Percentiles rank a stretch among this genome's conserved stretches.
These are phyloP conservation scores for Sebastes elongatus DNA, from an alignment of 2,797 vertebrate species.

Conservation along the genomic window DNA sequence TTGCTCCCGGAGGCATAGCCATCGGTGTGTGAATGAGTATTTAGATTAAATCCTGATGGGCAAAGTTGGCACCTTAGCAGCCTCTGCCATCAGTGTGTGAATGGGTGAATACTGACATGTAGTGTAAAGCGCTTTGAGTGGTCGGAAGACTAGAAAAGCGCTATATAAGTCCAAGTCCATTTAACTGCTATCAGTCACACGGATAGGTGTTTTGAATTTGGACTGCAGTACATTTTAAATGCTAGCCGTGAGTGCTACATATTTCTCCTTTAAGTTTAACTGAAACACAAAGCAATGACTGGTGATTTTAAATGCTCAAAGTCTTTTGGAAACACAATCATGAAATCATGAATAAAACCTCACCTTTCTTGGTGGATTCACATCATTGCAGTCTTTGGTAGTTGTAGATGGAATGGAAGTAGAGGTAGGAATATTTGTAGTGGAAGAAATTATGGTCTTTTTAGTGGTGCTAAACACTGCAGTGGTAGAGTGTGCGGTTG, in stretches of 20 bases:
- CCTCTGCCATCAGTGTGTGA: no score
- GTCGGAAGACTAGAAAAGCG: no score
- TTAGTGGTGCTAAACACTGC: neutral
- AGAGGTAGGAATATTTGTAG: neutral
- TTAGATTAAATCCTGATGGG: no score
- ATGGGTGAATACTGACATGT: no score
- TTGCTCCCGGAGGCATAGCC: no score
- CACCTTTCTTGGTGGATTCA: constrained; percentile 80
- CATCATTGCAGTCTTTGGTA: constrained; percentile 45
- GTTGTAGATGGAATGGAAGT: constrained; percentile 34
- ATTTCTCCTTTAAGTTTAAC: neutral
- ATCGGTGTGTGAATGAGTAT: no score
- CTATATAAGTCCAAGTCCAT: no score
- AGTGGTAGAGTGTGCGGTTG: neutral
- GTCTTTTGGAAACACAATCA: neutral
- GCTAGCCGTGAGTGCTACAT: no score
- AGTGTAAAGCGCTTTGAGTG: no score
- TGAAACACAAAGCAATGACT: neutral
- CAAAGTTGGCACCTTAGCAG: no score
- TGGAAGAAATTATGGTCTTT: neutral
- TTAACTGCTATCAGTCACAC: neutral
- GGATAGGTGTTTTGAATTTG: neutral
- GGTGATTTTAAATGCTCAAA: neutral
- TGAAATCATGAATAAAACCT: neutral
- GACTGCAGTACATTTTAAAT: no score